Evolutionary conservation across 1,140 invertebrate genomes (phyloP).

Genomic region (Nasonia longicornis): DNA sequence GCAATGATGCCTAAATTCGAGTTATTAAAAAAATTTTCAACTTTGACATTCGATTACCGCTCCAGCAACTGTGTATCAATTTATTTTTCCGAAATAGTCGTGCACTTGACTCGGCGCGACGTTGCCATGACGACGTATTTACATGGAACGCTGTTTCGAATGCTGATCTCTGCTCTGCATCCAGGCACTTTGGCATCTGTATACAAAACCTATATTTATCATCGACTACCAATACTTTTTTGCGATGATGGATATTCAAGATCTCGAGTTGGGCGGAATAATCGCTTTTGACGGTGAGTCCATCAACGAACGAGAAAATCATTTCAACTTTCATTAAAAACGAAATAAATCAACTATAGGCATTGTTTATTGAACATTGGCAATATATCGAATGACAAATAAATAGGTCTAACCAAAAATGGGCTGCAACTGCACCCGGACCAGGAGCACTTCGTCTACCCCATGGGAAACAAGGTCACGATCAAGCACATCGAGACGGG

Average conservation of each 20-base stretch:
- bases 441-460: slow-evolving; percentile 81
- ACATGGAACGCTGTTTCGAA: slow-evolving; percentile 40
- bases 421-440: slow-evolving; percentile 85
- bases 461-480: slow-evolving; percentile 86
- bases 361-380: no score
- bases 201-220: slow-evolving; percentile 1
- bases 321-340: no score
- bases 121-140: slow-evolving; percentile 45
- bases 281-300: slow-evolving; percentile 80
- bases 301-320: neutral
- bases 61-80: no score
- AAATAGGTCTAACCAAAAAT: slow-evolving; percentile 75
- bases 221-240: neutral
- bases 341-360: no score
- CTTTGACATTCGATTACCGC: no score
- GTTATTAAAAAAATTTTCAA: no score
- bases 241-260: slow-evolving; percentile 68
- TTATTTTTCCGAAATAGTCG: neutral
- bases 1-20: no score
- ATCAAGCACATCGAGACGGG: slow-evolving; percentile 81
- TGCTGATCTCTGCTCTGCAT: neutral
- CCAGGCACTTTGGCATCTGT: slow-evolving; percentile 6
- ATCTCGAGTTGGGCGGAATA: slow-evolving; percentile 75
- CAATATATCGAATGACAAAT: neutral
- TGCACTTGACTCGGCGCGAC: neutral